Evolutionary conservation across 2,797 vertebrate species (phyloP), one percentile per base, ranked within the genome.

Genomic region (Cyprinella venusta): DNA sequence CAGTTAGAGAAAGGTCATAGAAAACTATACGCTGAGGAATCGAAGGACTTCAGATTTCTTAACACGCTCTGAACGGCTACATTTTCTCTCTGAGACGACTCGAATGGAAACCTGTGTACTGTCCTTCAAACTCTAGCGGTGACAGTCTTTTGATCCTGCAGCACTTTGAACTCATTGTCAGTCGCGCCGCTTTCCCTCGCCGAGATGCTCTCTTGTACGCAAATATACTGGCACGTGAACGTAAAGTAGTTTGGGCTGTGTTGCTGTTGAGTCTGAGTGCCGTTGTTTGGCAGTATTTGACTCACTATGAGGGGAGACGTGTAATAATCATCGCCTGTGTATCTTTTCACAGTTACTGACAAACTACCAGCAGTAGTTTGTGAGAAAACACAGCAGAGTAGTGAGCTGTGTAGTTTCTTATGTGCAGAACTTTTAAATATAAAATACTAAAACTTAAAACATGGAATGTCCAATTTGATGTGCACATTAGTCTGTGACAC

Each of bases 41-140:
- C 88, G 68, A 84, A 89, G 90, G 91, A 91, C 82, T 87, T 38
- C 79, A 83, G 76, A 86, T 86, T 90, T 87, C 72, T 74, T 85
- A 76, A 83, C 88, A 75, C 87, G 78, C 84, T 89, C 88, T 83
- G 38, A 80, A 80, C 81, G 82, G 79, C 83, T 82, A 80, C 86
- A 88, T 87, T 86, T 84, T 88, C 77, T 88, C 80, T 79, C 86
- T 81, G 89, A 80, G 74, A 86, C 84, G 89, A 86, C 86, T 93
- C 86, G 90, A 91, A 90, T 88, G 86, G 70, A 86, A 89, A 92
- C 90, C 89, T 92, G 88, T 91, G 90, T 76, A 87, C 86, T 90
- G 92, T 91, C 93, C 92, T 94, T 95, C 90, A 93, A 88, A 88
- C 90, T 86, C 91, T 87, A 89, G 88, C 86, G 76, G 70, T 90